These are phyloP conservation scores for Macrotis lagotis DNA, from an alignment of 2,113 vertebrate species.

Conservation along the genomic window DNA sequence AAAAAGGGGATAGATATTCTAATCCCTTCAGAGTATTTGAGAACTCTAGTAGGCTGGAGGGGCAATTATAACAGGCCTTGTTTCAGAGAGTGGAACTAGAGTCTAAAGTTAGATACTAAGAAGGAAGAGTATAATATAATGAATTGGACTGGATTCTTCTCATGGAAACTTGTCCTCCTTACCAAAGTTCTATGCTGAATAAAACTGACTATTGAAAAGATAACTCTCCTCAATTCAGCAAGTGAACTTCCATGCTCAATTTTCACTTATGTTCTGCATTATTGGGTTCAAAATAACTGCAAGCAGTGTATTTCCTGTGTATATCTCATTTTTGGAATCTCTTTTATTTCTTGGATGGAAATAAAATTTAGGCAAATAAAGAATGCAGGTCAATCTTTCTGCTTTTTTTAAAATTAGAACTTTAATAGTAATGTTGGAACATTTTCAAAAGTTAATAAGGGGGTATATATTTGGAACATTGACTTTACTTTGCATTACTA, in stretches of 20 bases:
- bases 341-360: neutral
- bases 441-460: neutral
- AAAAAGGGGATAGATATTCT: no score
- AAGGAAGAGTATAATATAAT: no score
- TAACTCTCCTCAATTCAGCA: conserved; percentile 13
- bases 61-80: no score
- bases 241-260: neutral
- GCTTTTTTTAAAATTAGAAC: neutral
- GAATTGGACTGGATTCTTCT: no score
- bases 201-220: neutral
- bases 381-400: neutral
- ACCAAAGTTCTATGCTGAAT: neutral
- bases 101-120: no score
- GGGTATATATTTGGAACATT: conserved; percentile 5
- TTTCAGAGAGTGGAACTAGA: no score
- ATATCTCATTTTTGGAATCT: neutral
- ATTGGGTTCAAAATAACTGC: neutral
- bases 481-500: neutral
- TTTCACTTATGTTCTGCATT: neutral
- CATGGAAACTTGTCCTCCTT: no score
- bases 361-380: neutral
- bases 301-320: neutral
- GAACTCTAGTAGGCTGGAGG: no score
- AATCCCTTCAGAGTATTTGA: no score
- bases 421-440: neutral